These are phyloP conservation scores for Tylochromis polylepis DNA, from an alignment of 2,113 vertebrate species.

Conservation along the genomic window DNA sequence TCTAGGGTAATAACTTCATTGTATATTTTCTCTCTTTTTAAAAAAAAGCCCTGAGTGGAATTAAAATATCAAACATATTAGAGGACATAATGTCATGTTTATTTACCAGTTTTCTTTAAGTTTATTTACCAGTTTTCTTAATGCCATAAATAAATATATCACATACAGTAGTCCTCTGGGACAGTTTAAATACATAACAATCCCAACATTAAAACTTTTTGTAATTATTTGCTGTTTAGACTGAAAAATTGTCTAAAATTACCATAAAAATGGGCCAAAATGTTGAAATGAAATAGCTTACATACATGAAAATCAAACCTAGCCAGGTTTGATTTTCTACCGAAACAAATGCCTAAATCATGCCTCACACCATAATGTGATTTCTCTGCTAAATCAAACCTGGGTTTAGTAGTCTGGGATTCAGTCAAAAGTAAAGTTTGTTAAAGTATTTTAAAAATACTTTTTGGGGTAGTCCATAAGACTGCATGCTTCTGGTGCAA, in stretches of 20 bases:
- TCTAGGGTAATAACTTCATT: neutral
- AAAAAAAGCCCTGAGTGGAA: neutral
- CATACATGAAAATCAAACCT: neutral
- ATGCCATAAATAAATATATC: neutral
- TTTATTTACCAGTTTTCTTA: neutral
- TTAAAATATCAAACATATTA: neutral
- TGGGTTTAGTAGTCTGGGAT: neutral
- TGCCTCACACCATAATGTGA: neutral
- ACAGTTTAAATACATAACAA: neutral
- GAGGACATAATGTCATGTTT: neutral
- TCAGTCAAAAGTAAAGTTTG: neutral
- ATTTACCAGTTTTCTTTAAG: neutral
- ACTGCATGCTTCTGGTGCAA: neutral
- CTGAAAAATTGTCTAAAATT: neutral
- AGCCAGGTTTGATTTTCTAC: neutral
- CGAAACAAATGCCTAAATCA: neutral
- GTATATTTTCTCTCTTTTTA: neutral
- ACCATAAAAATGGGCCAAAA: neutral
- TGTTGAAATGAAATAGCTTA: neutral
- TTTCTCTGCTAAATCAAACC: neutral
- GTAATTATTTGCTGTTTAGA: fast-evolving
- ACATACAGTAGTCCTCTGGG: neutral
- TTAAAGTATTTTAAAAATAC: neutral
- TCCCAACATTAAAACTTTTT: neutral
- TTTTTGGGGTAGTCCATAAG: neutral